Conservation (phyloP, 2,113 vertebrate genomes). For the Mirounga angustirostris region DNA sequence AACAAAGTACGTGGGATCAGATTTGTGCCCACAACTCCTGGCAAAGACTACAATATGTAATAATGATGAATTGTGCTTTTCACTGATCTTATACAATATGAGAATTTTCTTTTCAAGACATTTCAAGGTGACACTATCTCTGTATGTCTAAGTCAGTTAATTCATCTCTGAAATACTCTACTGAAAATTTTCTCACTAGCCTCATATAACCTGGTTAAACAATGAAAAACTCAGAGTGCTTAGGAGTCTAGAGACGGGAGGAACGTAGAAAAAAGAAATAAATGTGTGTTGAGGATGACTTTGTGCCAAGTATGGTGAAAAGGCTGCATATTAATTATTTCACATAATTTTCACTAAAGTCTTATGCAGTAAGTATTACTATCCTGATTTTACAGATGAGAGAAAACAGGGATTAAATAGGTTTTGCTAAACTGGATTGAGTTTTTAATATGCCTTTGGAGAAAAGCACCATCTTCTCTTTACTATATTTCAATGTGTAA, state of each 20-base stretch:
- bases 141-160: not conserved
- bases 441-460: not conserved
- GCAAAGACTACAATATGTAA: slow-evolving; percentile 37
- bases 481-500: not conserved
- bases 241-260: not conserved
- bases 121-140: slow-evolving; percentile 59
- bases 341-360: slow-evolving; percentile 53
- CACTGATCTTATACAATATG: slow-evolving; percentile 40
- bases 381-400: slow-evolving; percentile 10
- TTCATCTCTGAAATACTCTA: slow-evolving; percentile 45
- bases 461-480: slow-evolving; percentile 1
- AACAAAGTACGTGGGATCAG: slow-evolving; percentile 68
- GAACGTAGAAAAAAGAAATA: not conserved
- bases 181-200: slow-evolving; percentile 52
- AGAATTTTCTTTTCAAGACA: slow-evolving; percentile 64
- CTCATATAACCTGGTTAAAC: not conserved
- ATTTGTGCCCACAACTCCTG: slow-evolving; percentile 55
- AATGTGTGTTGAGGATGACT: not conserved
- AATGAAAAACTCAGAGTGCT: not conserved
- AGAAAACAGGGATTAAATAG: not conserved
- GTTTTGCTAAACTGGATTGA: not conserved
- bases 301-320: not conserved
- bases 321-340: not conserved
- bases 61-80: slow-evolving; percentile 60
- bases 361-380: not conserved